A percentile compares a stretch with the other conserved stretches of the same genome.
phyloP scores from a whole-genome alignment of 2,888 invertebrate species.

The Philhelius pedissequus region DNA sequence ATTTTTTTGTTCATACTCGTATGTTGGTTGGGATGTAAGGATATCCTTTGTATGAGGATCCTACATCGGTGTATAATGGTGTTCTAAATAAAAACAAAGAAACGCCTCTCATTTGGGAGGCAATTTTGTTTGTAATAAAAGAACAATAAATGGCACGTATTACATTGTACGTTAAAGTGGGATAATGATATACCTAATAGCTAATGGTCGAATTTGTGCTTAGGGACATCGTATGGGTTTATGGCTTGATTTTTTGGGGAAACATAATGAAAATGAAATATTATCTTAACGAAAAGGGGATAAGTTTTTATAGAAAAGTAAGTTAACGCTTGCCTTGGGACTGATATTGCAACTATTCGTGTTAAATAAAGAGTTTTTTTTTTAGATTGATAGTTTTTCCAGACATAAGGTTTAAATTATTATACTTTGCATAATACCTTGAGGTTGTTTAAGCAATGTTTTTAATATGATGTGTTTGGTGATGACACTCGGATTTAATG shows the following conservation, averaged over 20 bases:
- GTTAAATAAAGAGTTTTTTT: neutral
- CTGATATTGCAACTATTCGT: neutral
- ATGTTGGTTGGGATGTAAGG: too few species aligned
- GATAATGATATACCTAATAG: conserved; percentile 12
- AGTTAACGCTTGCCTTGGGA: neutral
- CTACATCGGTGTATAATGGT: neutral
- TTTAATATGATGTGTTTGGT: neutral
- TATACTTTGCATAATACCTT: neutral
- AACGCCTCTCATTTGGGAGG: neutral
- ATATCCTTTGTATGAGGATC: neutral
- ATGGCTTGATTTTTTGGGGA: neutral
- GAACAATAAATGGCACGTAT: conserved; percentile 22
- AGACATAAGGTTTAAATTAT: neutral
- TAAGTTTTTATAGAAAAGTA: neutral
- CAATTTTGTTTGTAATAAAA: conserved; percentile 9
- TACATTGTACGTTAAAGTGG: conserved; percentile 1
- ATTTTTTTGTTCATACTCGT: neutral
- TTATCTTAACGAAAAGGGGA: neutral
- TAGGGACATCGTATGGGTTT: conserved; percentile 1
- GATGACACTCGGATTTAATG: neutral
- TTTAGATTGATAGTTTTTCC: neutral
- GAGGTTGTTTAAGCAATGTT: neutral
- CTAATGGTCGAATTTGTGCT: conserved; percentile 24
- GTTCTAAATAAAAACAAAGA: neutral
- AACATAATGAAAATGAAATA: neutral